These are phyloP conservation scores for Amblyjoppa proteus DNA, from an alignment of 2,888 invertebrate genomes.

Conservation along the genomic window DNA sequence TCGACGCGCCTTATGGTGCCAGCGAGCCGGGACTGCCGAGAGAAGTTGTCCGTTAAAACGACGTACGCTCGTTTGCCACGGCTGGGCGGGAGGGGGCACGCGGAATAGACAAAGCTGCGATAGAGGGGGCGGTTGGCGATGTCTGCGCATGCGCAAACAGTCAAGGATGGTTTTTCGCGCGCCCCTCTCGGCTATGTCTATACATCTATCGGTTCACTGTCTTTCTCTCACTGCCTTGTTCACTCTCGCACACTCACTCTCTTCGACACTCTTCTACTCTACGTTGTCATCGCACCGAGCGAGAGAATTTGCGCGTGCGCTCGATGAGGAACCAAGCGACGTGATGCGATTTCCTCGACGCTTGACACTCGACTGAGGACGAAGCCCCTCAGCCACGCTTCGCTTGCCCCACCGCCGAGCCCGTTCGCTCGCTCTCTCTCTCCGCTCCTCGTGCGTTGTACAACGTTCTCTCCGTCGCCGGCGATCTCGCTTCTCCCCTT, in stretches of 20 bases:
- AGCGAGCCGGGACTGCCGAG: conserved; percentile 25
- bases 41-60: conserved; percentile 29
- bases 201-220: background rate
- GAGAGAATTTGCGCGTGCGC: conserved; percentile 66
- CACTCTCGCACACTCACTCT: background rate
- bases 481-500: conserved; percentile 48
- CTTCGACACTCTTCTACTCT: conserved; percentile 16
- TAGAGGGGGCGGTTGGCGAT: conserved; percentile 34
- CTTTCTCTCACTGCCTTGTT: conserved; percentile 42
- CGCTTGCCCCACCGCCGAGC: conserved; percentile 32
- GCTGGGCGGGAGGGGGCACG: background rate
- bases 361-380: conserved; percentile 65
- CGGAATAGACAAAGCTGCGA: conserved; percentile 5
- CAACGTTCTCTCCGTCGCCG: conserved; percentile 34
- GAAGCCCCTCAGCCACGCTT: conserved; percentile 53
- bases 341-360: conserved; percentile 60
- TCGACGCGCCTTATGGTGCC: background rate
- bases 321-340: conserved; percentile 45
- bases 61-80: conserved; percentile 43
- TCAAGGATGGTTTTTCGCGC: conserved; percentile 56
- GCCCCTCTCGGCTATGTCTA: conserved; percentile 4
- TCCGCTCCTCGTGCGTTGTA: conserved; percentile 16
- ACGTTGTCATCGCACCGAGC: conserved; percentile 53
- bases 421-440: conserved; percentile 25
- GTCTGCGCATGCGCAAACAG: conserved; percentile 27